Evolutionary conservation across 2,797 vertebrate species (phyloP), one percentile per base, ranked within the genome.

Genomic region (Channallabes apus): DNA sequence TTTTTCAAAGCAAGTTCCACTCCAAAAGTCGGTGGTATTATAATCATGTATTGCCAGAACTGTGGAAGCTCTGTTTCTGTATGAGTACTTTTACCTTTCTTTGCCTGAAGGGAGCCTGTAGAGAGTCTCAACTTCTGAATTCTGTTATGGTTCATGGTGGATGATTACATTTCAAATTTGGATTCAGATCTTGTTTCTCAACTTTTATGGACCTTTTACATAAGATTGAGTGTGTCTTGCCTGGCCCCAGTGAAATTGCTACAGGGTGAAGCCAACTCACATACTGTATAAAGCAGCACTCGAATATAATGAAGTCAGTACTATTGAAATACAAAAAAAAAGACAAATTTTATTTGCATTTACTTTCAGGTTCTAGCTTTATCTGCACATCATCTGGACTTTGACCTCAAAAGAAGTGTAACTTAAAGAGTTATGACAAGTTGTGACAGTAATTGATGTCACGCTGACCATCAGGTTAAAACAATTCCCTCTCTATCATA

Each of bases 91-190:
- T 76, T 84, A 84, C 85, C 64, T 80, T 46, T 54, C 81, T 90
- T 87, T 87, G 89, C 89, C 87, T 90, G 86, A 77, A 87, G 89
- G 85, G 72, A 83, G 86, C 87, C 87, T 90, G 89, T 84, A 80
- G 89, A 88, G 87, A 85, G 76, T 84, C 71, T 88, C 77, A 83
- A 88, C 84, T 88, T 87, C 80, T 81, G 81, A 87, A 85, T 87
- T 87, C 80, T 71, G 84, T 82, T 85, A 76, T 86, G 84, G 84
- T 90, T 88, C 85, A 86, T 83, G 84, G 87, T 85, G 83, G 85
- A 84, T 90, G 86, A 88, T 87, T 87, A 87, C 85, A 88, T 88
- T 90, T 88, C 62, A 85, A 58, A 90, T 90, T 87, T 90, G 86
- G 68, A 90, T 87, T 90, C 89, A 84, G 86, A 88, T 86, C 86